A percentile compares a stretch with the other conserved stretches of the same genome.
Evolutionary conservation across 92 coral and sea anemone genomes (phyloP).

Genomic region (Metridium senile): DNA sequence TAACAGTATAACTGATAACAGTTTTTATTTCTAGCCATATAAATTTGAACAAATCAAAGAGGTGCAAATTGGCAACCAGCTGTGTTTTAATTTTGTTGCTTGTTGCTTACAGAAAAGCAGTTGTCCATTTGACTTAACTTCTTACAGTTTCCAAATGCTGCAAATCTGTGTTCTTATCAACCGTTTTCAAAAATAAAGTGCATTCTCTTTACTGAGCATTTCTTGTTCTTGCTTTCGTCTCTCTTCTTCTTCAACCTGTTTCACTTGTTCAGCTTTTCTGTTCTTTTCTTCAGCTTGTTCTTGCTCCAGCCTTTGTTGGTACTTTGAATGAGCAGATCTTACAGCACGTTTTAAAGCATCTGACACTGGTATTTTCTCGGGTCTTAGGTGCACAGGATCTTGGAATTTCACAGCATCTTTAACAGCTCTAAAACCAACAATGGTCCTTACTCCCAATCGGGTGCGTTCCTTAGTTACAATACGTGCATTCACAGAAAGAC

Average conservation of each 20-base stretch:
- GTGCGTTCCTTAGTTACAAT: constrained; percentile 53
- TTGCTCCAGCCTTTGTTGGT: constrained; percentile 29
- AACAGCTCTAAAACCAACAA: constrained; percentile 48
- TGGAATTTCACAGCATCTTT: constrained; percentile 61
- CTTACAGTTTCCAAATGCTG: constrained; percentile 32
- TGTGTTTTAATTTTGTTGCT: no score
- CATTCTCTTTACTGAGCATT: constrained; percentile 29
- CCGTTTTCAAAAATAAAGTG: no score
- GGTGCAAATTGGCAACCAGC: no score
- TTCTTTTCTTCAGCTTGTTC: no score
- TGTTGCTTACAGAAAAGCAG: no score
- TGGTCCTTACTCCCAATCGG: constrained; percentile 46
- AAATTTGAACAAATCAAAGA: constrained; percentile 50
- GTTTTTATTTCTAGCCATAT: constrained; percentile 47
- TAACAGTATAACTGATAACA: constrained; percentile 18
- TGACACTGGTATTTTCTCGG: constrained; percentile 41
- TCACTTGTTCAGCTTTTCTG: constrained; percentile 29
- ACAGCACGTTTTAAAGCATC: constrained; percentile 37
- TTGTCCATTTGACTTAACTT: constrained; percentile 55
- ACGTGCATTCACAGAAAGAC: constrained; percentile 48
- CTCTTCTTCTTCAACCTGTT: constrained; percentile 51
- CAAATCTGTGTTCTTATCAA: constrained; percentile 26
- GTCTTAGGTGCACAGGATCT: constrained; percentile 56
- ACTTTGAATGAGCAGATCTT: constrained; percentile 43
- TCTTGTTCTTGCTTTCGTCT: constrained; percentile 49